A percentile compares a stretch with the other conserved stretches of the same genome.
Evolutionary conservation across 2,888 invertebrate genomes (phyloP).

Genomic region (Helobdella robusta): DNA sequence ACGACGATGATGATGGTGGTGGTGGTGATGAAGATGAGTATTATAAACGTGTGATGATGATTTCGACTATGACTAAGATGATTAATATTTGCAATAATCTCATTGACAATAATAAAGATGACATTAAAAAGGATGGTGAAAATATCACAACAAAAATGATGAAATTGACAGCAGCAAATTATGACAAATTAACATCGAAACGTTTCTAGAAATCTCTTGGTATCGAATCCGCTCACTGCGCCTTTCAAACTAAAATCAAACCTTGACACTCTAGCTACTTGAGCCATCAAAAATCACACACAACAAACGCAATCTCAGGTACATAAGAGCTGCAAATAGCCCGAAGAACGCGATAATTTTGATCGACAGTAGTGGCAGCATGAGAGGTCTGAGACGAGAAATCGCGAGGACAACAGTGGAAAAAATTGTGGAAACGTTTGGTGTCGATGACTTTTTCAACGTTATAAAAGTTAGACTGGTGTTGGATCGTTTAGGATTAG

Average conservation of each 20-base stretch:
- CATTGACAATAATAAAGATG: too few species aligned
- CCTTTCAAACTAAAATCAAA: too few species aligned
- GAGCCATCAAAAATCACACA: neutral
- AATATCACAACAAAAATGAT: too few species aligned
- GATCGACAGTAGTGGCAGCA: constrained; percentile 86
- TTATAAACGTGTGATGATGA: too few species aligned
- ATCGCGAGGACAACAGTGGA: constrained; percentile 81
- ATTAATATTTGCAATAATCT: neutral
- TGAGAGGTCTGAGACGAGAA: constrained; percentile 81
- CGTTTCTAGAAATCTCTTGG: too few species aligned
- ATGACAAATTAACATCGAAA: too few species aligned
- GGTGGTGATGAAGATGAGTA: neutral
- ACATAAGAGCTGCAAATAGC: constrained; percentile 91
- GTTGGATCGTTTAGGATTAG: neutral
- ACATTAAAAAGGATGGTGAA: too few species aligned
- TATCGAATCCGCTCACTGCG: too few species aligned
- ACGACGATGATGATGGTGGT: constrained; percentile 8
- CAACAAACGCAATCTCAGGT: constrained; percentile 50
- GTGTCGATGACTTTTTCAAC: constrained; percentile 94
- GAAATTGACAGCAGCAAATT: too few species aligned
- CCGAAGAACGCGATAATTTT: constrained; percentile 93
- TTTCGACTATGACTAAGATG: neutral
- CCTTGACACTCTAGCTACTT: too few species aligned
- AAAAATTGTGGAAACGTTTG: constrained; percentile 82
- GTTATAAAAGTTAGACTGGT: constrained; percentile 63